Base-by-base conservation (phyloP, 2,888 invertebrate species). In the Epicampocera succincta region DNA sequence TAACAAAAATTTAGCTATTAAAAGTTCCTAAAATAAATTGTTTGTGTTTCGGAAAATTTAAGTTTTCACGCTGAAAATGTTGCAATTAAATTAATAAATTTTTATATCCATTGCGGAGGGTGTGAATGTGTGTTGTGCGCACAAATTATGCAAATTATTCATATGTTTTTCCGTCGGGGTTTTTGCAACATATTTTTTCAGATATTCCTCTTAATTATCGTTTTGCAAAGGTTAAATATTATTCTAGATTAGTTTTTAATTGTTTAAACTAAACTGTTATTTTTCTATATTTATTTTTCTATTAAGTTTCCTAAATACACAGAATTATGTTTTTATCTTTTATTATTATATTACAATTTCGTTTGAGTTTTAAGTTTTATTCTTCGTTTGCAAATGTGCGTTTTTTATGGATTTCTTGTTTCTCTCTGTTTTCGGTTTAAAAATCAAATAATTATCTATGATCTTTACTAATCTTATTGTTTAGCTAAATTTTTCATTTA, bases 401-500 rank as follows among this genome's bases (percentile, higher is more conserved):
- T 83, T 79, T 63, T 78, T 25, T 8, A 13, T 8, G 19, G 29
- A 15, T 46, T 68, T 72, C 46, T 38, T 33, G 66, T 50, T 63
- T 46, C 50, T 25, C 42, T 58, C 44, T 69, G 29, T 48, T 25
- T 50, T 58, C 46, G n/a, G n/a, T 69, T 42, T 48, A 65, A 61
- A 46, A 44, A 66, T 9, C 42, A 21, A 33, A 50, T 42, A 56
- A 33, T 11, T 50, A 29, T 48, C 11, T 60, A 40, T 33, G 42
- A 56, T 65, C 56, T 56, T 56, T 58, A 17, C 50, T 78, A 66
- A 78, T 58, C 48, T 72, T 78, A 65, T 66, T 78, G n/a, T 48
- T 25, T 63, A 48, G 63, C 17, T 58, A 42, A 60, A 17, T 60
- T 73, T 77, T 6, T 52, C 65, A 88, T 88, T 86, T 88, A 88